Evolutionary conservation across 2,797 vertebrate genomes (phyloP).

Genomic region (Neoniphon sammara): DNA sequence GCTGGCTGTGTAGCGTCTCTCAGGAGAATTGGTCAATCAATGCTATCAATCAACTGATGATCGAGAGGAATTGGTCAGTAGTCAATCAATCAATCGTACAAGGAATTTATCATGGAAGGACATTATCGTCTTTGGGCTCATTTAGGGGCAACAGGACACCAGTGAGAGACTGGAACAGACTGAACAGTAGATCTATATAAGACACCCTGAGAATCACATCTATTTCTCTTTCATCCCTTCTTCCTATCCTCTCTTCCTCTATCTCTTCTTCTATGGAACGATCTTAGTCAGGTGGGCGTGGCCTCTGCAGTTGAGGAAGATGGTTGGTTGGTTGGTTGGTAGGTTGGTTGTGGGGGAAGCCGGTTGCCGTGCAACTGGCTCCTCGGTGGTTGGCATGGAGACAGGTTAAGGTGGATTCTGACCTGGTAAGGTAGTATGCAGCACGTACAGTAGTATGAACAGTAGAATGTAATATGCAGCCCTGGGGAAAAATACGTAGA

Average conservation of each 20-base stretch:
- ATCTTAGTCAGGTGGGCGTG: slow-evolving; percentile 75
- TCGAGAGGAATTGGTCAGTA: slow-evolving; percentile 77
- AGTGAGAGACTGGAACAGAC: slow-evolving; percentile 79
- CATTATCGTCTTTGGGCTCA: slow-evolving; percentile 83
- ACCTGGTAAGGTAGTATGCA: slow-evolving; percentile 80
- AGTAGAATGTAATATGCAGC: slow-evolving; percentile 72
- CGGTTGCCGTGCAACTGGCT: slow-evolving; percentile 82
- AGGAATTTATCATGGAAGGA: slow-evolving; percentile 69
- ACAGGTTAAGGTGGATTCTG: slow-evolving; percentile 86
- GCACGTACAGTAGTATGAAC: slow-evolving; percentile 79
- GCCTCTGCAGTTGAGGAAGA: slow-evolving; percentile 79
- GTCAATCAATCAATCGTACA: slow-evolving; percentile 73
- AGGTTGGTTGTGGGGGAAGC: slow-evolving; percentile 70
- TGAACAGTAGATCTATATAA: slow-evolving; percentile 79
- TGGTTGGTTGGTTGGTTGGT: slow-evolving; percentile 69
- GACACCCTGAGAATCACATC: slow-evolving; percentile 86
- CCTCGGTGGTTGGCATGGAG: slow-evolving; percentile 83
- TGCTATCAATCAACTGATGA: slow-evolving; percentile 76
- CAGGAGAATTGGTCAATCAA: slow-evolving; percentile 77
- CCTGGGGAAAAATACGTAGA: slow-evolving; percentile 68
- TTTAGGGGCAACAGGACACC: slow-evolving; percentile 80
- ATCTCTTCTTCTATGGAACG: slow-evolving; percentile 70
- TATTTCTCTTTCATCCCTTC: slow-evolving; percentile 68
- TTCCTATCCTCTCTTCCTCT: slow-evolving; percentile 67
- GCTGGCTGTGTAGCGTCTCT: slow-evolving; percentile 75